Evolutionary conservation across 2,797 vertebrate genomes (phyloP), one percentile per base, ranked within the genome.

Genomic region (Chiloscyllium punctatum): DNA sequence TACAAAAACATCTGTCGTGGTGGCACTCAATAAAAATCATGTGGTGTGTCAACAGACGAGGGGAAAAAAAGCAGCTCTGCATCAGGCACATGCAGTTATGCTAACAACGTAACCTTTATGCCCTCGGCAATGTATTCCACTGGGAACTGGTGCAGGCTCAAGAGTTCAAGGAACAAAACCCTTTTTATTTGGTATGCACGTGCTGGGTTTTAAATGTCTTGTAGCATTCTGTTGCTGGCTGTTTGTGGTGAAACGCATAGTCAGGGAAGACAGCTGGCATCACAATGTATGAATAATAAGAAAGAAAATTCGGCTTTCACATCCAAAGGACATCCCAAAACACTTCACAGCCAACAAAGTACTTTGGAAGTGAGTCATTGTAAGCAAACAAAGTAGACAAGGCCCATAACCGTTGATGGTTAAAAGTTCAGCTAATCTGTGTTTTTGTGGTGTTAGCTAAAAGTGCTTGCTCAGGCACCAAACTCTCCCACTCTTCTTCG

Each of bases 21-120:
- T 42, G 90, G 25, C n/a, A 68, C 90, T 92, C 90, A 42, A 69
- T 92, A 92, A 69, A 92, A 42, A 27, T 92, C 90, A 92, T 68
- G 90, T 69, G 90, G 62, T 69, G 66, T 51, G 66, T 90, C n/a
- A 92, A 69, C 62, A 92, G 87, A 66, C 57, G 57, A 62, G 57
- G 42, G 42, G 62, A 62, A 90, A 13, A 91, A 66, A 30, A 66
- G 18, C 21, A 42, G 90, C 48, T 13, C 90, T 69, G 90, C 37
- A 21, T 37, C 66, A 42, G 90, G 62, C 90, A 92, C 90, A 92
- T 92, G 90, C 90, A 92, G 90, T 92, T 92, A 92, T 92, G 90
- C 90, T 92, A 92, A 92, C 90, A 92, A 69, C 90, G 13, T 92
- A 92, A 92, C 90, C 90, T 92, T 92, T 25, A 66, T 42, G 90